Evolutionary conservation across 2,888 invertebrate species (phyloP).

Genomic region (Holacanthella duospinosa): DNA sequence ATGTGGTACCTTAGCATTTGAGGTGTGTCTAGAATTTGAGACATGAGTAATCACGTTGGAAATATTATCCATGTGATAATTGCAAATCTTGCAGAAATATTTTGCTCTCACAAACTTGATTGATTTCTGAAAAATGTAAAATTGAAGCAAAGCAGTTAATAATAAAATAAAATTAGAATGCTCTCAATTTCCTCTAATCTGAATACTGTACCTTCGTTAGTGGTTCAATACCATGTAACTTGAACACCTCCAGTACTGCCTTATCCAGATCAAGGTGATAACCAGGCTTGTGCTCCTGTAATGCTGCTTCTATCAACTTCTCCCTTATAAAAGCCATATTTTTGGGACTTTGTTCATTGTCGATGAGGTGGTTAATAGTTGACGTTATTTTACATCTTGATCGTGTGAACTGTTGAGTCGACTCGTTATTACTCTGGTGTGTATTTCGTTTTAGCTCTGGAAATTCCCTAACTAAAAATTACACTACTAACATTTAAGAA

Average conservation of each 20-base stretch:
- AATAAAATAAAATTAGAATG: not conserved
- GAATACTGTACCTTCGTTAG: not conserved
- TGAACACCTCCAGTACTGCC: not conserved
- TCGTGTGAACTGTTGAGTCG: no score
- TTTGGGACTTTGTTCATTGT: no score
- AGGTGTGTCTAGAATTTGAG: constrained; percentile 23
- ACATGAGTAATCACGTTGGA: constrained; percentile 25
- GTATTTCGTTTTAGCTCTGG: no score
- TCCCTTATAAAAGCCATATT: no score
- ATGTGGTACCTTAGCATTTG: constrained; percentile 22
- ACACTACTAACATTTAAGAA: no score
- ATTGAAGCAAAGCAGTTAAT: not conserved
- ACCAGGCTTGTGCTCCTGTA: no score
- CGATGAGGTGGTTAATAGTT: no score
- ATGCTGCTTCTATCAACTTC: no score
- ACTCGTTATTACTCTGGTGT: no score
- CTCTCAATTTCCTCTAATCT: no score
- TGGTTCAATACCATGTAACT: not conserved
- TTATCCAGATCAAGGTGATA: not conserved
- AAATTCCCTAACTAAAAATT: no score
- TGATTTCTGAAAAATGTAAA: constrained; percentile 24
- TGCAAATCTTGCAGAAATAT: constrained; percentile 28
- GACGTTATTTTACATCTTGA: no score
- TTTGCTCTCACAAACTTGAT: constrained; percentile 30
- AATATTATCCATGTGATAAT: constrained; percentile 33